Percentiles rank a stretch among this genome's conserved stretches.
Evolutionary conservation across 2,888 invertebrate genomes (phyloP).

Genomic region (Harpagoxenus sublaevis): DNA sequence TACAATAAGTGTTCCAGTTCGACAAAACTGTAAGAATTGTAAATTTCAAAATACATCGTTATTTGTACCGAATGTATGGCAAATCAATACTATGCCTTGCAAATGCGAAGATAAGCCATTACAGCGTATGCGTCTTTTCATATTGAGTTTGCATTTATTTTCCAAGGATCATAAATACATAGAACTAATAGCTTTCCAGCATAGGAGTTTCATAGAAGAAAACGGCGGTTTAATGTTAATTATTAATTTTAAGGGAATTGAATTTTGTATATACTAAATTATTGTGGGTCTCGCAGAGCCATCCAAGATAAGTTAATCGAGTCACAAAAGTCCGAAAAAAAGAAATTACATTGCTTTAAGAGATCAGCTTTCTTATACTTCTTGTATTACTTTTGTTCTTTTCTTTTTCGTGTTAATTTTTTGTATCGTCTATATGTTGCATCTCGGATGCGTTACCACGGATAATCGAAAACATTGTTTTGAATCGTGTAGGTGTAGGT

Average conservation of each 20-base stretch:
- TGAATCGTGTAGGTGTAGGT: slow-evolving; percentile 73
- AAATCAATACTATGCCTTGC: slow-evolving; percentile 57
- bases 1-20: slow-evolving; percentile 67
- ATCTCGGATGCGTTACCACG: slow-evolving; percentile 66
- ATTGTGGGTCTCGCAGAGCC: slow-evolving; percentile 74
- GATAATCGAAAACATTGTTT: slow-evolving; percentile 71
- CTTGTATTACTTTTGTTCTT: slow-evolving; percentile 47
- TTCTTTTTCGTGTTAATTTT: slow-evolving; percentile 53
- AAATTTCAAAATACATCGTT: slow-evolving; percentile 75
- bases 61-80: slow-evolving; percentile 70
- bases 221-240: slow-evolving; percentile 65
- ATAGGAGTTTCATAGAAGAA: slow-evolving; percentile 46
- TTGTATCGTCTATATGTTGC: slow-evolving; percentile 40
- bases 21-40: slow-evolving; percentile 75
- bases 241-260: slow-evolving; percentile 78
- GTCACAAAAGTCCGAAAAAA: slow-evolving; percentile 67
- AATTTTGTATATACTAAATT: slow-evolving; percentile 84
- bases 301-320: slow-evolving; percentile 54
- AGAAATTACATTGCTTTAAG: slow-evolving; percentile 69
- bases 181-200: slow-evolving; percentile 30
- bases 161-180: slow-evolving; percentile 35
- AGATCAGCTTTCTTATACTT: slow-evolving; percentile 60
- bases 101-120: slow-evolving; percentile 47
- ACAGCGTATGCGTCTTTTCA: slow-evolving; percentile 17
- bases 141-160: slow-evolving; percentile 50